Evolutionary conservation across 2,888 invertebrate genomes (phyloP), one percentile per base, ranked within the genome.

Genomic region (Lagria hirta): DNA sequence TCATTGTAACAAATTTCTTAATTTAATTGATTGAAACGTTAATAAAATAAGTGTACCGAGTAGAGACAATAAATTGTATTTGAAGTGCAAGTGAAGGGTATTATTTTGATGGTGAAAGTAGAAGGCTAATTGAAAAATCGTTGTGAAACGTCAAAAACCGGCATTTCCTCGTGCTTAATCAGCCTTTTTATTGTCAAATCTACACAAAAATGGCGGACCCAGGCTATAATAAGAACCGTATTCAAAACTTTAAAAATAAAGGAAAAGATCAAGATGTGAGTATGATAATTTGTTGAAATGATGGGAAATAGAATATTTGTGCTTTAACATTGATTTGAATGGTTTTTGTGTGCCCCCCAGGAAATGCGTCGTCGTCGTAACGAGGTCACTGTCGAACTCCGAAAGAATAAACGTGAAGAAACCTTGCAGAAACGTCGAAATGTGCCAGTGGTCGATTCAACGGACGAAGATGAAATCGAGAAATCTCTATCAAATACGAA

Each of bases 221-320:
- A 50, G 80, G 77, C 75, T 79, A 78, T 76, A n/a, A n/a, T n/a
- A 86, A 85, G 80, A 87, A 84, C 81, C 87, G 92, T 77, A 84
- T 91, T 81, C 87, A 88, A 75, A 88, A 84, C 73, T 95, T 94
- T 77, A 98, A 98, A 86, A 97, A 98, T 82, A 93, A 93, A 81
- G 97, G 97, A 70, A 98, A 97, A 81, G 97, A 98, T 81, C 93
- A 93, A 76, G 97, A 97, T 79, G 96, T 95, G 80, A 87, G 91
- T 85, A 73, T 48, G 48, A 34, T 8, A 1, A 14, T 5, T 14
- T 15, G n/a, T n/a, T n/a, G n/a, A n/a, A n/a, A n/a, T n/a, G n/a
- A n/a, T n/a, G n/a, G n/a, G n/a, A n/a, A n/a, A n/a, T n/a, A n/a
- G n/a, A n/a, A n/a, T n/a, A n/a, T n/a, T n/a, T n/a, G n/a, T n/a